These are phyloP conservation scores for Sminthurides bifidus DNA, from an alignment of 1,140 invertebrate species.

Conservation along the genomic window DNA sequence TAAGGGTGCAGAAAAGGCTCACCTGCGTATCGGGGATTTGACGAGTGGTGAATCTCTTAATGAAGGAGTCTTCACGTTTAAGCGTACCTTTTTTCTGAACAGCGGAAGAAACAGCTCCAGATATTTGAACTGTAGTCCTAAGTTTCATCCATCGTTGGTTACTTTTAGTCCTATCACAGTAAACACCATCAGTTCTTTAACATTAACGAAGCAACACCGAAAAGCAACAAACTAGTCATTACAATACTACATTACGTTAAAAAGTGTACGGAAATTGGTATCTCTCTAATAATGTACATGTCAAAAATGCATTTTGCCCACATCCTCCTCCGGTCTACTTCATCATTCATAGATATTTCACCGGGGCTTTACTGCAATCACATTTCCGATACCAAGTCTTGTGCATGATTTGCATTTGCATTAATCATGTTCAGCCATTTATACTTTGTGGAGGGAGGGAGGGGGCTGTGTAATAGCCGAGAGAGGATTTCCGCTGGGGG, in stretches of 20 bases:
- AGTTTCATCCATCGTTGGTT: conserved; percentile 91
- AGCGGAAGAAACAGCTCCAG: conserved; percentile 59
- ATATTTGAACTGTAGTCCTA: conserved; percentile 78
- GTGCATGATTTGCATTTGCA: too few species aligned
- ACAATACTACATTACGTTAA: not conserved
- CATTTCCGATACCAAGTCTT: too few species aligned
- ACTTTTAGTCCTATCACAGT: conserved; percentile 67
- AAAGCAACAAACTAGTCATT: not conserved
- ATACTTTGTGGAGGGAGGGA: too few species aligned
- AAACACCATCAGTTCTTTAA: too few species aligned
- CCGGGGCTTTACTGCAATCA: too few species aligned
- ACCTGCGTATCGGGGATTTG: conserved; percentile 73
- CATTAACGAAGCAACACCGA: not conserved
- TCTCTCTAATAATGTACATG: too few species aligned
- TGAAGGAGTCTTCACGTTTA: conserved; percentile 85
- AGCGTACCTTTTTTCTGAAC: conserved; percentile 65
- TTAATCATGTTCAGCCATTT: too few species aligned
- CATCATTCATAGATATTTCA: too few species aligned
- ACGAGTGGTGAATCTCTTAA: conserved; percentile 83
- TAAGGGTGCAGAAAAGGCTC: not conserved
- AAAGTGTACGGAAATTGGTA: not conserved
- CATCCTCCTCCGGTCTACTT: too few species aligned
- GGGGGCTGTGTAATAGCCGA: too few species aligned
- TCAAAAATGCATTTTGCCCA: too few species aligned
- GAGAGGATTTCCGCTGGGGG: too few species aligned